Evolutionary conservation across 1,140 invertebrate species (phyloP), one percentile per base, ranked within the genome.

Genomic region (Temnothorax nylanderi): DNA sequence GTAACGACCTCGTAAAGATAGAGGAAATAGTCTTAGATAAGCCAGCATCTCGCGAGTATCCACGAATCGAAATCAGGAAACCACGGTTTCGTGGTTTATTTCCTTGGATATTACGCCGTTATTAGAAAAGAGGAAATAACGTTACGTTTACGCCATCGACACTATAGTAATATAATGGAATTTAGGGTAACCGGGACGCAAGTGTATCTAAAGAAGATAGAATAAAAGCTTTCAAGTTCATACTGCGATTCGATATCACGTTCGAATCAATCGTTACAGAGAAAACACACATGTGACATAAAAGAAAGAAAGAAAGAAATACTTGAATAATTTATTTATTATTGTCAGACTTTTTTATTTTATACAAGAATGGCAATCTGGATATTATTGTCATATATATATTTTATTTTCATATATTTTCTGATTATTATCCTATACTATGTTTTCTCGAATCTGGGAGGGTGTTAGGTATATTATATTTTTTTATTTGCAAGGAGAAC

Each of bases 1-100:
- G 41, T 84, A 72, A 84, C 65, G 76, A 74, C 26, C 67, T 87
- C 78, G 84, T 91, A 89, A 90, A 90, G 78, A 76, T 75, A 80
- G 18, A 32, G 74, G 77, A 88, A 88, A 86, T 78, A 75, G 75
- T 65, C 37, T 26, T 11, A 54, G 65, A 90, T 91, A 90, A 91
- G 64, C 74, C 62, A 58, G 44, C 58, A 88, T 88, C 77, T 86
- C 77, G 41, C 56, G n/a, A 60, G 56, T 56, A 41, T 75, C 60
- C 34, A n/a, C 78, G 58, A 75, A 77, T 90, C 86, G 76, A 90
- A 90, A 78, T 81, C 51, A 37, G 56, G 18, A 6, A 26, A 26
- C 26, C 26, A 81, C 62, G 51, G 88, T 76, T 67, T 80, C 41
- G 74, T 51, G 64, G 67, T 90, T 90, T 90, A 90, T 78, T 86